Evolutionary conservation across 2,888 invertebrate species (phyloP).

Genomic region (Bimastos eiseni): DNA sequence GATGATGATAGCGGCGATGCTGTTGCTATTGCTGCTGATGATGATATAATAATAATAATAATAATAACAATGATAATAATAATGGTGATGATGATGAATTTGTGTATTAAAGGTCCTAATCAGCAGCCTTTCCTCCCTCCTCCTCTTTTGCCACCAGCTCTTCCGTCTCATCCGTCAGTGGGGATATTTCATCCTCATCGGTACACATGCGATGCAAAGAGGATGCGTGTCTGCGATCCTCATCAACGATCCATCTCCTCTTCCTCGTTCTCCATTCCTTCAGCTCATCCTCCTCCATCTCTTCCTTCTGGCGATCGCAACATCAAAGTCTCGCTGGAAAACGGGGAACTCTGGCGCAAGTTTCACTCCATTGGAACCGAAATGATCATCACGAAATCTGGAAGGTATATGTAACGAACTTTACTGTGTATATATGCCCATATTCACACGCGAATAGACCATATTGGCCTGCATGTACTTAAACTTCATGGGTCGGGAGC

Average conservation of each 20-base stretch:
- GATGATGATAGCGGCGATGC: too few relatives aligned
- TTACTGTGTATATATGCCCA: too few relatives aligned
- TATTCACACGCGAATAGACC: too few relatives aligned
- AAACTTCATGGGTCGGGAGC: too few relatives aligned
- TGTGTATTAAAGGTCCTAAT: not conserved
- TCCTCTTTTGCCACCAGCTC: not conserved
- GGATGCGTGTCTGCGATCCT: not conserved
- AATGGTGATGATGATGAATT: not conserved
- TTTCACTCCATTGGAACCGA: constrained; percentile 64
- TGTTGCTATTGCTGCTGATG: too few relatives aligned
- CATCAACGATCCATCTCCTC: not conserved
- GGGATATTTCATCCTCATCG: not conserved
- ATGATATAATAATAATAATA: too few relatives aligned
- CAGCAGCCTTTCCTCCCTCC: not conserved
- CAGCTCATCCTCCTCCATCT: not conserved
- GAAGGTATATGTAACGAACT: too few relatives aligned
- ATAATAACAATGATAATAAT: not conserved
- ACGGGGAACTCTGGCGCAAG: constrained; percentile 60
- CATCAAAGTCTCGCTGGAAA: not conserved
- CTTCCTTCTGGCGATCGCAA: not conserved
- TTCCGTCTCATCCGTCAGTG: not conserved
- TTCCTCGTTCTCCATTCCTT: not conserved
- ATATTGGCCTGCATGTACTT: too few relatives aligned
- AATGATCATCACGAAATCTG: constrained; percentile 66
- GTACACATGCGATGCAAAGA: not conserved